Evolutionary conservation across 2,888 invertebrate species (phyloP).

Genomic region (Caenorhabditis zanzibari): DNA sequence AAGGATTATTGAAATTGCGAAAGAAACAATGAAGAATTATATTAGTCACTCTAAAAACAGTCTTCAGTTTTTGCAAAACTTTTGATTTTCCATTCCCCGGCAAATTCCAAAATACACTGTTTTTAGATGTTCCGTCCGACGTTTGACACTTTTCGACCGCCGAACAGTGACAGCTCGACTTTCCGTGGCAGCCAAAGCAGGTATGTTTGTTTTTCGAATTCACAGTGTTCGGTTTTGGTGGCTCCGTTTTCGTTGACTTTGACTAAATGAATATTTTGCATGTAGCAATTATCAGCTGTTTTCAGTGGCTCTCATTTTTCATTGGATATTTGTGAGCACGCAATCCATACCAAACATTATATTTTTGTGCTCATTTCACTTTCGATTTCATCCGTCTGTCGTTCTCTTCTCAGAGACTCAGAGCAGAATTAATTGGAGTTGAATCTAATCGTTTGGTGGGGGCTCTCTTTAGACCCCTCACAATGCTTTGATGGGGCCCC

Average conservation of each 20-base stretch:
- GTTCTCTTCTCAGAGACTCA: background rate
- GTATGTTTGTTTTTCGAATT: constrained; percentile 59
- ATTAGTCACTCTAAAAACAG: background rate
- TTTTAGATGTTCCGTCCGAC: constrained; percentile 69
- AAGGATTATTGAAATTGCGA: no score
- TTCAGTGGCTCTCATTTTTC: background rate
- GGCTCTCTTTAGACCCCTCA: constrained; percentile 16
- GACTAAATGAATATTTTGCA: background rate
- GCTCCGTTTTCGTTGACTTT: background rate
- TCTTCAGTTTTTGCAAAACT: constrained; percentile 24
- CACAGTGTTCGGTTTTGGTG: constrained; percentile 34
- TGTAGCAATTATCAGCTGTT: background rate
- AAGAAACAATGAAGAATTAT: no score
- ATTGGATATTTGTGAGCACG: background rate
- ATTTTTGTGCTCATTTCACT: background rate
- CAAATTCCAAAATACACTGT: constrained; percentile 29
- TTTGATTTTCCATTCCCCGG: constrained; percentile 19
- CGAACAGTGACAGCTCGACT: constrained; percentile 65
- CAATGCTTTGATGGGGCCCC: background rate
- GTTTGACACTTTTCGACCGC: constrained; percentile 73
- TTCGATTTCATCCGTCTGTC: constrained; percentile 11
- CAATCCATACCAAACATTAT: background rate
- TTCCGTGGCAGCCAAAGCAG: constrained; percentile 64
- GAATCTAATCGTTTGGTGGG: constrained; percentile 54
- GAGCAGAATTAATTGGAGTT: constrained; percentile 60